Percentiles rank a stretch among this genome's conserved stretches.
Conservation (phyloP, 2,888 invertebrate species). For the Calameuta filiformis region DNA sequence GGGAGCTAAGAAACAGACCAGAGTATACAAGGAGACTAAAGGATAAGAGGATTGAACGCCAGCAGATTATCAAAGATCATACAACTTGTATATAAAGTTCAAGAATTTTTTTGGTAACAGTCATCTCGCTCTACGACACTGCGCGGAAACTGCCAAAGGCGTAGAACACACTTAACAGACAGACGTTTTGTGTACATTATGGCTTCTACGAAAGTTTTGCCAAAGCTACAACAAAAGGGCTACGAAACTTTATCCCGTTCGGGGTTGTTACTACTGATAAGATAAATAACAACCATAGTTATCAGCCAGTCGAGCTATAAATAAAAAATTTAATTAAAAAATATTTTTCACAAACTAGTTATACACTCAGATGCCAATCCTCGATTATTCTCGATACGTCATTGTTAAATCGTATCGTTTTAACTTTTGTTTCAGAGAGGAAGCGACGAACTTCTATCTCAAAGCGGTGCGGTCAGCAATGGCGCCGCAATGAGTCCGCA, state of each 20-base stretch:
- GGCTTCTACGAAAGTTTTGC: neutral
- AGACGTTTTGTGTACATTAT: neutral
- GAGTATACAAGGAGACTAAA: neutral
- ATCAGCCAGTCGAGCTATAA: neutral
- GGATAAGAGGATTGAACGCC: neutral
- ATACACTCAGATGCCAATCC: neutral
- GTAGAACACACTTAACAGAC: neutral
- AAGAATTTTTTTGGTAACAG: neutral
- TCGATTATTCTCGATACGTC: neutral
- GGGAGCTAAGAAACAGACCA: neutral
- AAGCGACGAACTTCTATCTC: conserved; percentile 96
- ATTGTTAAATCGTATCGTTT: conserved; percentile 29
- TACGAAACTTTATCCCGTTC: neutral
- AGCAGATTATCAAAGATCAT: neutral
- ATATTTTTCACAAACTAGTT: neutral
- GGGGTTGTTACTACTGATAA: neutral
- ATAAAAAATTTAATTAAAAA: neutral
- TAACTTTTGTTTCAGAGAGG: conserved; percentile 82
- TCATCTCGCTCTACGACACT: neutral
- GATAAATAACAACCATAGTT: neutral
- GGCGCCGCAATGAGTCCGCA: conserved; percentile 91
- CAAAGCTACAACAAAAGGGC: neutral
- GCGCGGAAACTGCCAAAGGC: neutral
- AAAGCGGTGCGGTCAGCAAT: conserved; percentile 89
- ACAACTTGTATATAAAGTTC: neutral